Evolutionary conservation across 2,888 invertebrate genomes (phyloP), one percentile per base, ranked within the genome.

Genomic region (Protodeltote pygarga): DNA sequence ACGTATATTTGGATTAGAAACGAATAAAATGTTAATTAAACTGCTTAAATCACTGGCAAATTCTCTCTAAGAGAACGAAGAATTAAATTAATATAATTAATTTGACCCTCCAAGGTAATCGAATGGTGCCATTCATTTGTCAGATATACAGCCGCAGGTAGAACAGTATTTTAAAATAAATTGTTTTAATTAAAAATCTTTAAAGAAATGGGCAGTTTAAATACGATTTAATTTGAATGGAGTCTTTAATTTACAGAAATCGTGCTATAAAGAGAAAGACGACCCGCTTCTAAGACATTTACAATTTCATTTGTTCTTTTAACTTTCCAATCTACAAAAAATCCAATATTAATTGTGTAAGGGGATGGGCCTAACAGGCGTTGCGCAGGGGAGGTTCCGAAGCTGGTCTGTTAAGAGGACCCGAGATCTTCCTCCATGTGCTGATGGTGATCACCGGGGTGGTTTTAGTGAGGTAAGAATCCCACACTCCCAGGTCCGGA

Each of bases 21-120:
- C 25, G 20, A 49, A 54, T 41, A 11, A 59, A 48, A 59, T 38
- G 16, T 35, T 58, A 63, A 71, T 69, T 60, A 53, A 35, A 37
- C 45, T 46, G 45, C 27, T 53, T 52, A 39, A 65, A 70, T 62
- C 29, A 52, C 48, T 33, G 23, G 10, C 23, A 48, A n/a, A 61
- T 53, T 47, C 51, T 45, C 38, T 19, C 45, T 33, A 24, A 50
- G 31, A 29, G 39, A 58, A 20, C 48, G 38, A 38, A 52, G 62
- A 68, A 54, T 48, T 60, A 28, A 61, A 69, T 71, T 69, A 64
- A 50, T 53, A 8, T 50, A 62, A 71, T 77, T 75, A 60, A 73
- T 73, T 59, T 24, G 45, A 52, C 46, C 45, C 34, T 55, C 57
- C 21, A 41, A 10, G 13, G 50, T 53, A 63, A 65, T 72, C 50